Percentiles rank a stretch among this genome's conserved stretches.
phyloP scores from a whole-genome alignment of 2,797 vertebrate species.

The Vultur gryphus region DNA sequence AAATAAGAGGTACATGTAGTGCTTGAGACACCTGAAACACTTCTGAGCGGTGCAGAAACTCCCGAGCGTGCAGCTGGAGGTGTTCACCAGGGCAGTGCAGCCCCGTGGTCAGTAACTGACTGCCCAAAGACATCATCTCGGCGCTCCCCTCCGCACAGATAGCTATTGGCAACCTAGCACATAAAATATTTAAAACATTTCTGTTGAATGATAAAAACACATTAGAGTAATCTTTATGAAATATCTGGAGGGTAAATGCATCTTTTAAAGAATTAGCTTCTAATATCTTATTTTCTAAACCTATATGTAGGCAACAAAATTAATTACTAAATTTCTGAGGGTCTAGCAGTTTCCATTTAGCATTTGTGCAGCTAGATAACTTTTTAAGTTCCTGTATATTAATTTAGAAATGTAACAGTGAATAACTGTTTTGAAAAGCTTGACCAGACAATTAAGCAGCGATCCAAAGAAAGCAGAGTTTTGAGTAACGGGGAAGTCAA shows the following conservation, averaged over 20 bases:
- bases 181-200: not conserved
- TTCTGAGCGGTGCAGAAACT: not conserved
- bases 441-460: not conserved
- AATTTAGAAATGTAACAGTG: not conserved
- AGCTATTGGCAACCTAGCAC: not conserved
- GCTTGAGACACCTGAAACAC: not conserved
- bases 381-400: not conserved
- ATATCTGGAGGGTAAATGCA: not conserved
- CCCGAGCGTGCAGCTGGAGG: not conserved
- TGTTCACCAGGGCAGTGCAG: not conserved
- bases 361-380: not conserved
- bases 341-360: not conserved
- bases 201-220: not conserved
- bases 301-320: not conserved
- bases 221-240: not conserved
- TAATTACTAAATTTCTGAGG: not conserved
- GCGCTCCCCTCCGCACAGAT: not conserved
- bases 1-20: not conserved
- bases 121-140: not conserved
- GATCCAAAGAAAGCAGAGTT: not conserved
- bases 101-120: not conserved
- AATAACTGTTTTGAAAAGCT: not conserved
- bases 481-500: not conserved
- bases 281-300: not conserved
- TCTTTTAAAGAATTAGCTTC: not conserved